phyloP scores from a whole-genome alignment of 2,888 invertebrate species.

The Arrhopalites spinosus region DNA sequence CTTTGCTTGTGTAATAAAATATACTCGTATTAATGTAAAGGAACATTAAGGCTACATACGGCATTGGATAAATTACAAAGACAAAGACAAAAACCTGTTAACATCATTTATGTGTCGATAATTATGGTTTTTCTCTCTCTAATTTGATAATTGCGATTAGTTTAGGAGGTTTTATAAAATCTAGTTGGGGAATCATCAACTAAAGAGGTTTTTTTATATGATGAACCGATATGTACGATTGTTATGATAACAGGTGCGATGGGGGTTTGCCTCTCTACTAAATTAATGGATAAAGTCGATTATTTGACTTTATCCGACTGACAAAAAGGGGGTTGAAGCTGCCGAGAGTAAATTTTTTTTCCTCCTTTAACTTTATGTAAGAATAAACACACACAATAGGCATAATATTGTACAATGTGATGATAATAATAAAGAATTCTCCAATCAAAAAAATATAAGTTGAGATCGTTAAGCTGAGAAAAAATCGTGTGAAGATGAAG shows the following conservation, averaged over 20 bases:
- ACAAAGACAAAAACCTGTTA: conserved; percentile 14
- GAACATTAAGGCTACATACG: no score
- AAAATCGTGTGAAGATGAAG: conserved; percentile 17
- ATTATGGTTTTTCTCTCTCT: conserved; percentile 20
- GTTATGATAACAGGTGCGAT: conserved; percentile 24
- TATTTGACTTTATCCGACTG: not conserved
- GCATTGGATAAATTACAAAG: not conserved
- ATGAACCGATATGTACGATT: conserved; percentile 11
- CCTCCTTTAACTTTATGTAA: no score
- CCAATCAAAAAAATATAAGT: not conserved
- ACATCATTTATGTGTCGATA: conserved; percentile 15
- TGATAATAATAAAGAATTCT: not conserved
- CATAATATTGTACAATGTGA: no score
- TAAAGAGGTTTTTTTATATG: not conserved
- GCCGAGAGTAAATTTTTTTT: no score
- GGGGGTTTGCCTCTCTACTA: not conserved
- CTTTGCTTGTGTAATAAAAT: not conserved
- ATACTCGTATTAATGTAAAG: no score
- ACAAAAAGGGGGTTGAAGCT: not conserved
- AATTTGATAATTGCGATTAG: conserved; percentile 22
- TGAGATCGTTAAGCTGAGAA: conserved; percentile 7
- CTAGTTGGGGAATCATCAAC: conserved; percentile 6
- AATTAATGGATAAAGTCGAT: conserved; percentile 9
- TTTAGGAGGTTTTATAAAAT: not conserved
- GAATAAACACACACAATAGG: no score